Base-by-base conservation (phyloP, 2,888 invertebrate genomes). In the Lobophora halterata region DNA sequence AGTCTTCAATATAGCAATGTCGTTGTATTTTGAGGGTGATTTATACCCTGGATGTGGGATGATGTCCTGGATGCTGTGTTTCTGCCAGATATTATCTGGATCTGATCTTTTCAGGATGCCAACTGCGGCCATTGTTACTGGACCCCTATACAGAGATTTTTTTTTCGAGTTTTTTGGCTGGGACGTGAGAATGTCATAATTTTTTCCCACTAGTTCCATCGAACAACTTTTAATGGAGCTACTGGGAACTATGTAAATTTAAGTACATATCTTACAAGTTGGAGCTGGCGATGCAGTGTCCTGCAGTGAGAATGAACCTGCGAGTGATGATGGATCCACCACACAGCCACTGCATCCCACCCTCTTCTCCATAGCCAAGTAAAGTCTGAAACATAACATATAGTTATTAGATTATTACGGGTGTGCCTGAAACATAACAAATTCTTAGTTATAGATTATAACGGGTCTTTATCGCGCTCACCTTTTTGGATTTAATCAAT, bases 221-320 rank as follows among this genome's bases (percentile, higher is more conserved):
- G n/a, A n/a, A n/a, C n/a, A n/a, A n/a, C n/a, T n/a, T n/a, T n/a
- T n/a, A n/a, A n/a, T n/a, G n/a, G n/a, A n/a, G n/a, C n/a, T n/a
- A n/a, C n/a, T n/a, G n/a, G n/a, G n/a, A n/a, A n/a, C n/a, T n/a
- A n/a, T n/a, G n/a, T n/a, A n/a, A n/a, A n/a, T n/a, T n/a, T n/a
- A n/a, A n/a, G n/a, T n/a, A n/a, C n/a, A n/a, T n/a, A n/a, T n/a
- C n/a, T n/a, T n/a, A n/a, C n/a, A n/a, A n/a, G n/a, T 5, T 14
- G 14, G 3, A 14, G 14, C 18, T 27, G 1, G 47, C 26, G 7
- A 37, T 27, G 35, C 56, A 56, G 9, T 56, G 56, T 0, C 40
- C 56, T 2, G 56, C 56, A 1, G 56, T 52, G 8, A 56, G 46
- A 2, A 56, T 46, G 23, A 36, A 56, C 5, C 38, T 26, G 3